Base-by-base conservation (phyloP, 2,888 invertebrate genomes). In the Sialis lutaria region DNA sequence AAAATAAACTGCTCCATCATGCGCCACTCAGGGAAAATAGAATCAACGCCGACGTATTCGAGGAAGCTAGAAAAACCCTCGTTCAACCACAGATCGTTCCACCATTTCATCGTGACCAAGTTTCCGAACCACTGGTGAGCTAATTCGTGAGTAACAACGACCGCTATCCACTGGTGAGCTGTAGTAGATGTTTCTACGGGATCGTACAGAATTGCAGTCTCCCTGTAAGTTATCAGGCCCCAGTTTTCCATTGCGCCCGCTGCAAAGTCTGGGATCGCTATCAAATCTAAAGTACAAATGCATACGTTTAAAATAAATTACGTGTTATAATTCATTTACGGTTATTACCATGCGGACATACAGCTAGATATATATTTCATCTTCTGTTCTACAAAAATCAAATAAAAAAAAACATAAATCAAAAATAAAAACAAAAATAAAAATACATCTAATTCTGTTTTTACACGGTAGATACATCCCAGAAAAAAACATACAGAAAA, bases 101-200 rank as follows among this genome's bases (percentile, higher is more conserved):
- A 91, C 90, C 90, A 91, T 56, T 86, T 82, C 68, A 93, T 92
- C 0, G 93, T 92, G 0, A 92, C 91, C 12, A 95, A 73, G 54
- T 93, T 92, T 40, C 88, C 88, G 62, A 88, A 86, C 88, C 88
- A 89, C 69, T 87, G 87, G 57, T 88, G 87, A 1, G 86, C 84
- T 51, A 88, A 58, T 63, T 79, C 77, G 56, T 79, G 79, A 5
- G 79, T 75, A 41, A 80, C 70, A 1, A 79, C 74, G 3, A 73
- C 70, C 3, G 79, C 76, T 1, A 81, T 73, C 69, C 75, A 73
- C 57, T 82, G 79, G 58, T 81, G 74, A 35, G 75, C 75, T 5
- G 69, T 64, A 4, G 78, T 73, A 1, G 80, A 77, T 7, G 79
- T 77, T 58, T 79, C 74, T 42, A 67, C 59, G 1, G 72, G 68